Evolutionary conservation across 2,888 invertebrate species (phyloP).

Genomic region (Danaus chrysippus): DNA sequence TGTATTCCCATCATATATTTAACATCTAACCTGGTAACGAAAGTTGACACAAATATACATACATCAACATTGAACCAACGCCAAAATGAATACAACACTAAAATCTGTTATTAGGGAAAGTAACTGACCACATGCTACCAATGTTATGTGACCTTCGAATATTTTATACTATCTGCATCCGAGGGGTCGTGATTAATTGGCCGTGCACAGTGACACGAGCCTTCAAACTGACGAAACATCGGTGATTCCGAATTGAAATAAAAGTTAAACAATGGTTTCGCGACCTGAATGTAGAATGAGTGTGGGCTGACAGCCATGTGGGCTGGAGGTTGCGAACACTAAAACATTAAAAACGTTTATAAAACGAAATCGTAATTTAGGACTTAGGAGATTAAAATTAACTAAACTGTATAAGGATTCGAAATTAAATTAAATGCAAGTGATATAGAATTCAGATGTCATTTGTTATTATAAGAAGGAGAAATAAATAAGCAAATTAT

Average conservation of each 20-base stretch:
- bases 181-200: constrained; percentile 26
- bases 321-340: constrained; percentile 62
- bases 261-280: constrained; percentile 72
- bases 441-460: not conserved
- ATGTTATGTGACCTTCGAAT: constrained; percentile 1
- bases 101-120: constrained; percentile 4
- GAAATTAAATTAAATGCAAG: not conserved
- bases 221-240: constrained; percentile 47
- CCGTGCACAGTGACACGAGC: constrained; percentile 37
- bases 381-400: constrained; percentile 1
- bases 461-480: not conserved
- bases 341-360: constrained; percentile 27
- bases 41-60: too few relatives aligned
- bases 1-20: too few relatives aligned
- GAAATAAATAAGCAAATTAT: constrained; percentile 13
- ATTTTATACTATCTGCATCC: constrained; percentile 9
- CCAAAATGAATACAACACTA: not conserved
- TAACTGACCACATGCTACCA: not conserved
- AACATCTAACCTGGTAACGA: too few relatives aligned
- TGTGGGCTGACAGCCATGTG: constrained; percentile 70
- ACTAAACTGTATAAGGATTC: not conserved
- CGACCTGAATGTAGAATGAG: constrained; percentile 69
- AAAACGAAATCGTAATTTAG: constrained; percentile 15
- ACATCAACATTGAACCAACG: too few relatives aligned
- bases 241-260: constrained; percentile 60